These are phyloP conservation scores for Zaprionus africanus DNA, from an alignment of 1,140 invertebrate genomes.

Conservation along the genomic window DNA sequence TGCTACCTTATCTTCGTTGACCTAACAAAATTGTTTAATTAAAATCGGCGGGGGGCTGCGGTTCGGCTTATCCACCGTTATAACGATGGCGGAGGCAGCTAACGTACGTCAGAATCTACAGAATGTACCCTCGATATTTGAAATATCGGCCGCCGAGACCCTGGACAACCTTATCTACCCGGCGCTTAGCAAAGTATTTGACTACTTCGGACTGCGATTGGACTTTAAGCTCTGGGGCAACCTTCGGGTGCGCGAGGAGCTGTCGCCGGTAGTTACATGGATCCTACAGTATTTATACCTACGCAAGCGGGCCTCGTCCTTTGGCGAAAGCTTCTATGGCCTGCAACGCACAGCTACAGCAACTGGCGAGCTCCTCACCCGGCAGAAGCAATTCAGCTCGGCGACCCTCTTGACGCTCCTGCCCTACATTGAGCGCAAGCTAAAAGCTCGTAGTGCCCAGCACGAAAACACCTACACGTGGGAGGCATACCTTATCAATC, in stretches of 20 bases:
- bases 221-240: slow-evolving; percentile 78
- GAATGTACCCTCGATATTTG: slow-evolving; percentile 80
- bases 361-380: slow-evolving; percentile 60
- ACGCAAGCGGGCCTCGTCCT: slow-evolving; percentile 72
- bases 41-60: neutral
- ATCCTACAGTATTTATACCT: slow-evolving; percentile 76
- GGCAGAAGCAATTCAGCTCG: slow-evolving; percentile 61
- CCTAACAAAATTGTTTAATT: neutral
- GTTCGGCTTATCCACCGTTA: neutral
- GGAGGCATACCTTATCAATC: slow-evolving; percentile 60
- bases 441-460: slow-evolving; percentile 51
- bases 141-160: slow-evolving; percentile 79
- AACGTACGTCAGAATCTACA: slow-evolving; percentile 80
- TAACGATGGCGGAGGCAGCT: slow-evolving; percentile 67
- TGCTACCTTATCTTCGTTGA: slow-evolving; percentile 10
- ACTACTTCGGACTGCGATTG: slow-evolving; percentile 74
- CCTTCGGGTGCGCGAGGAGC: slow-evolving; percentile 62
- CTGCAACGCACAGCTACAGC: slow-evolving; percentile 65
- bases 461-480: slow-evolving; percentile 60
- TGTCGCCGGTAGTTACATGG: slow-evolving; percentile 74
- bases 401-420: slow-evolving; percentile 67
- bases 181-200: slow-evolving; percentile 78
- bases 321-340: slow-evolving; percentile 81
- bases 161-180: slow-evolving; percentile 81
- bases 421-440: slow-evolving; percentile 71